Base-by-base conservation (phyloP, 2,888 invertebrate species). In the Ichneumoninae sp. region DNA sequence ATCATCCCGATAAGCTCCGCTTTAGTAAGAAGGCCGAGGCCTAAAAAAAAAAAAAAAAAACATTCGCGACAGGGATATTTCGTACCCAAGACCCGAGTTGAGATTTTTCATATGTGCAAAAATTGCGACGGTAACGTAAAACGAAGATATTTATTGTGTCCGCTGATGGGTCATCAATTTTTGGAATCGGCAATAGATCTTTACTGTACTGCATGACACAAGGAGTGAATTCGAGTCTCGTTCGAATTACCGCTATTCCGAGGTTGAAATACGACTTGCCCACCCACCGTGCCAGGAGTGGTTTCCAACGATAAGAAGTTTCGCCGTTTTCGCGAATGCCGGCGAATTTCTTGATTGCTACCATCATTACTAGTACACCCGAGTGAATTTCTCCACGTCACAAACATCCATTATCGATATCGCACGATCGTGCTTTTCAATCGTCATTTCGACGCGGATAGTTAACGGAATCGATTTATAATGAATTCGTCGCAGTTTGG, bases 241-340 rank as follows among this genome's bases (percentile, higher is more conserved):
- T 30, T 62, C 50, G 60, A 60, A 47, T 54, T 16, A 70, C 10
- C 33, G 70, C 66, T 57, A 44, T 44, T 65, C 0, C 40, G 40
- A 26, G 66, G 65, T 36, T 26, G 44, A 52, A 65, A 74, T 52
- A 54, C 44, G 70, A 76, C 70, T 60, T 71, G 40, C 47, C 44
- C 40, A 68, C 44, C 40, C 40, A 68, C 57, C 60, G 76, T 54
- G 50, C 52, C 52, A 60, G 71, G 83, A 77, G 71, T 83, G 76
- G 76, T 77, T 83, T 76, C 72, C 77, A 77, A 68, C 72, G 83
- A 83, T 83, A 83, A 80, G 70, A 80, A 76, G 66, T 80, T 83
- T 72, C 50, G 68, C 50, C 10, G 22, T 77, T 77, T 65, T 71
- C 57, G 57, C 26, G 68, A 72, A 80, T 69, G 60, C 76, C 62